A percentile compares a stretch with the other conserved stretches of the same genome.
Evolutionary conservation across 2,888 invertebrate genomes (phyloP).

Genomic region (Keiferia lycopersicella): DNA sequence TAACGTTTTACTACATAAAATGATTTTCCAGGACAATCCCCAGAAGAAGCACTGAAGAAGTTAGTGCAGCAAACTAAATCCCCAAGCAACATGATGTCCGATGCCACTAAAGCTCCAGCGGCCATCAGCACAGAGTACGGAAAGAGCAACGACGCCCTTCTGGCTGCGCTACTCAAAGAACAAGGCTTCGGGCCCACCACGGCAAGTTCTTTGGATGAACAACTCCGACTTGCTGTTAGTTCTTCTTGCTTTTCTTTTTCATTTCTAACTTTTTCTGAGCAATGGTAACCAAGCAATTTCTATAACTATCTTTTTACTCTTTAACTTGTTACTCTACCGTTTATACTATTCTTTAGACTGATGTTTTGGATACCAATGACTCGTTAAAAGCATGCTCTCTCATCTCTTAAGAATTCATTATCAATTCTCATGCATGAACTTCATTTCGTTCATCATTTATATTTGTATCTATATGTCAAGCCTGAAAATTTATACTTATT

Average conservation of each 20-base stretch:
- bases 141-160: slow-evolving; percentile 84
- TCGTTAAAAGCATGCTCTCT: slow-evolving; percentile 1
- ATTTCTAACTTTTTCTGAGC: slow-evolving; percentile 1
- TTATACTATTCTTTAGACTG: not conserved
- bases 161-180: slow-evolving; percentile 86
- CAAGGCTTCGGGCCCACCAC: slow-evolving; percentile 88
- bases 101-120: slow-evolving; percentile 68
- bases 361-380: not conserved
- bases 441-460: slow-evolving; percentile 20
- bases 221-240: slow-evolving; percentile 81
- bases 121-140: slow-evolving; percentile 80
- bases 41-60: slow-evolving; percentile 70
- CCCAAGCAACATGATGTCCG: slow-evolving; percentile 64
- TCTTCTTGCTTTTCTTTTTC: slow-evolving; percentile 23
- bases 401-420: slow-evolving; percentile 3
- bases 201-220: slow-evolving; percentile 82
- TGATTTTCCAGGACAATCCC: slow-evolving; percentile 63
- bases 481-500: not conserved
- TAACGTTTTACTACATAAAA: not conserved
- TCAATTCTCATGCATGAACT: slow-evolving; percentile 17
- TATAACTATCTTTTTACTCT: not conserved
- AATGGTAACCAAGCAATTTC: slow-evolving; percentile 17
- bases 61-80: slow-evolving; percentile 61
- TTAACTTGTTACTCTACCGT: not conserved
- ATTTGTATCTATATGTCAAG: not conserved